Evolutionary conservation across 2,113 vertebrate species (phyloP).

Genomic region (Crotalus helleri): DNA sequence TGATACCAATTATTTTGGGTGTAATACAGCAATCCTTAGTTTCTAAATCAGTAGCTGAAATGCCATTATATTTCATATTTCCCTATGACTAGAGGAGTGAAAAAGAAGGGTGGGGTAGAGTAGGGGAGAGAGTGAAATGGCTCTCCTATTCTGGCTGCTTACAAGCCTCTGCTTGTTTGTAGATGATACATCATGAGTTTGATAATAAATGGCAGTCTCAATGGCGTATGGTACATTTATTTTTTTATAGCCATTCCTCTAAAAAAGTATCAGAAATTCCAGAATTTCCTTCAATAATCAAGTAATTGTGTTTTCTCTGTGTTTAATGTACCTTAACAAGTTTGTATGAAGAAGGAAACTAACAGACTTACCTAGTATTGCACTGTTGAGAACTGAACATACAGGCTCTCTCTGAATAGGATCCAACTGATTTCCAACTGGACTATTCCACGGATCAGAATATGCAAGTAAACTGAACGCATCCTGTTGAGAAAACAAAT

Average conservation of each 20-base stretch:
- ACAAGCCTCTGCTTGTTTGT: background rate
- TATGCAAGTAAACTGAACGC: slow-evolving; percentile 97
- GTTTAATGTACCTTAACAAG: background rate
- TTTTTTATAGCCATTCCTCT: background rate
- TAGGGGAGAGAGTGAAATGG: background rate
- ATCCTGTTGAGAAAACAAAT: slow-evolving; percentile 72
- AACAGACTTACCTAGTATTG: slow-evolving; percentile 87
- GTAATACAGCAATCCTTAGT: background rate
- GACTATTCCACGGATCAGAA: slow-evolving; percentile 97
- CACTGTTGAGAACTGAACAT: slow-evolving; percentile 98
- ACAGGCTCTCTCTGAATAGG: slow-evolving; percentile 96
- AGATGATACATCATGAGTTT: background rate
- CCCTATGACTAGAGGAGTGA: background rate
- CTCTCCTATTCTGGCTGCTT: background rate
- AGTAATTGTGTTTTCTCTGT: background rate
- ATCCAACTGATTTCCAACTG: slow-evolving; percentile 95
- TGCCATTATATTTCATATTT: background rate
- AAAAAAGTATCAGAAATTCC: background rate
- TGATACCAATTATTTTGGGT: background rate
- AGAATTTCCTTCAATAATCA: background rate
- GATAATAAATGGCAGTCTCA: background rate
- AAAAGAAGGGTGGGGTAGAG: background rate
- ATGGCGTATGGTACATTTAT: background rate
- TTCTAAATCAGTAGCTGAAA: background rate
- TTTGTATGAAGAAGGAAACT: fast-evolving